Evolutionary conservation across 2,888 invertebrate species (phyloP), one percentile per base, ranked within the genome.

Genomic region (Gryllus longicercus): DNA sequence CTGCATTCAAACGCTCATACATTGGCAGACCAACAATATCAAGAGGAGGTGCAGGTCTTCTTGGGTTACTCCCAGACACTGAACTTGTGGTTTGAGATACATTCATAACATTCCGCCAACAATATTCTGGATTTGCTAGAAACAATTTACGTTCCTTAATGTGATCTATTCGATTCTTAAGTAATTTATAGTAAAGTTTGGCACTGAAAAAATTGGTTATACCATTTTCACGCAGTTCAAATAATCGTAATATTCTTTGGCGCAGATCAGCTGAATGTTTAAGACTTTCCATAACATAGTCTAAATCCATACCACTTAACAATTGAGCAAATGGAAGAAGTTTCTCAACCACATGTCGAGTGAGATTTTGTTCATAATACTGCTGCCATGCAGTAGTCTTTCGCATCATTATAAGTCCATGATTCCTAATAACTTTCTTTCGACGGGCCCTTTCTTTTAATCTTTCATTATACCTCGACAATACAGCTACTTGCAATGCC

Each of bases 331-430:
- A 94, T 2, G 92, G 88, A 1, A 93, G 85, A 78, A 97, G 86
- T 83, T 89, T 89, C 25, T 82, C 82, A 11, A 77, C 75, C 11
- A 77, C 74, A 21, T 74, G 51, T 21, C 80, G 74, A 0, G 81
- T 51, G 78, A 94, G 87, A 2, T 93, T 92, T 38, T 87, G 86
- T 50, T 93, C 92, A 87, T 93, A 95, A 83, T 92, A 91, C 79
- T 92, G 91, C 79, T 93, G 86, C 91, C 93, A 93, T 18, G 92
- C 91, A 14, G 91, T 86, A 1, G 92, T 90, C 86, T 93, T 94
- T 84, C 93, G 91, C 2, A 92, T 88, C 86, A 94, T 91, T 79
- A 97, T 92, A 2, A 97, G 88, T 0, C 96, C 97, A 87, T 96
- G 95, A 77, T 91, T 88, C 81, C 92, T 90, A 82, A 97, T 92